A percentile compares a stretch with the other conserved stretches of the same genome.
phyloP scores from a whole-genome alignment of 2,888 invertebrate species.

The Cephus pulcher region DNA sequence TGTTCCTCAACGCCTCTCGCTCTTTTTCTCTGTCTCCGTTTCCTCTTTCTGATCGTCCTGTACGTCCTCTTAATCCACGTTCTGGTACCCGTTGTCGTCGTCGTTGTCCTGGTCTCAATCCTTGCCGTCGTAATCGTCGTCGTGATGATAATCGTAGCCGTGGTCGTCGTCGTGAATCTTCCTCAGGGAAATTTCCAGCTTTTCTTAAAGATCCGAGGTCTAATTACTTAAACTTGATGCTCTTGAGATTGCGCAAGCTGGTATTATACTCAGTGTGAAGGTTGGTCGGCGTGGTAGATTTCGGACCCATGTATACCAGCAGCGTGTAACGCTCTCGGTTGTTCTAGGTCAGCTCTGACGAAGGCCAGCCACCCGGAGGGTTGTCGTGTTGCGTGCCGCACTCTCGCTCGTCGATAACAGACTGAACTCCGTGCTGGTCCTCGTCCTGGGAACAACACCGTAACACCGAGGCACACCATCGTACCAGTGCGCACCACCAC shows the following conservation, averaged over 20 bases:
- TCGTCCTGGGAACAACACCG: slow-evolving; percentile 22
- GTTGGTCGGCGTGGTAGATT: slow-evolving; percentile 44
- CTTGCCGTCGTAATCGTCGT: too few relatives aligned
- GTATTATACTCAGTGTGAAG: slow-evolving; percentile 51
- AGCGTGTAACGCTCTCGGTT: slow-evolving; percentile 21
- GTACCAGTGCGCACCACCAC: slow-evolving; percentile 11
- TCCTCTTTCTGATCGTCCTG: too few relatives aligned
- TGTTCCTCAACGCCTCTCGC: too few relatives aligned
- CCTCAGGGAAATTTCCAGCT: too few relatives aligned
- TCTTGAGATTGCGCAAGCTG: slow-evolving; percentile 52
- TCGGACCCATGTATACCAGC: slow-evolving; percentile 57
- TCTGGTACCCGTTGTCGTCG: too few relatives aligned
- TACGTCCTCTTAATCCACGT: too few relatives aligned
- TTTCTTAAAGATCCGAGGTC: too few relatives aligned
- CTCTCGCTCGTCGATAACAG: slow-evolving; percentile 53
- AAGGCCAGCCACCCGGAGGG: slow-evolving; percentile 15
- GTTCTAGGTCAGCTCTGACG: slow-evolving; percentile 16
- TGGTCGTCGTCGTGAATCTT: too few relatives aligned
- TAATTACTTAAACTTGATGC: slow-evolving; percentile 55
- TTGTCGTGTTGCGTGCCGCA: slow-evolving; percentile 33
- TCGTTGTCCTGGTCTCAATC: too few relatives aligned
- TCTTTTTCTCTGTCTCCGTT: too few relatives aligned
- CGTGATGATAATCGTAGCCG: too few relatives aligned
- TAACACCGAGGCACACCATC: slow-evolving; percentile 21
- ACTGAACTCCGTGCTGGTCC: slow-evolving; percentile 42